These are phyloP conservation scores for Polyploca ridens DNA, from an alignment of 2,888 invertebrate genomes.

Conservation along the genomic window DNA sequence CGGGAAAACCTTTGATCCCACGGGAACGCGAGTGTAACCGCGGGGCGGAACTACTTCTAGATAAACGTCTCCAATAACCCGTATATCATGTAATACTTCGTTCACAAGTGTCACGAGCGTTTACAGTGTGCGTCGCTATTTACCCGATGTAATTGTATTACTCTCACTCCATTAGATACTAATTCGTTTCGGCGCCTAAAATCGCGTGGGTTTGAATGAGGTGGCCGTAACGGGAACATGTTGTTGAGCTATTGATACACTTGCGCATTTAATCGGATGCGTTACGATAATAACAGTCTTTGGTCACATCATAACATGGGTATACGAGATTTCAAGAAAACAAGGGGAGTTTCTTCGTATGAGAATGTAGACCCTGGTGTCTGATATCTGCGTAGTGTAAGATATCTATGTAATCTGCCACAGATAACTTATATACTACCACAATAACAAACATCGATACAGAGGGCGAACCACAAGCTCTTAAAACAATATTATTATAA, in stretches of 20 bases:
- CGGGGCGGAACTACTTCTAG: background rate
- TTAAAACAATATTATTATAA: too few species aligned
- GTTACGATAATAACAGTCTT: background rate
- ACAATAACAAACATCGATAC: too few species aligned
- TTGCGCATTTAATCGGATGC: background rate
- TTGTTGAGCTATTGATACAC: conserved; percentile 1
- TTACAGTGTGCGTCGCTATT: background rate
- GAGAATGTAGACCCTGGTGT: too few species aligned
- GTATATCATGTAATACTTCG: background rate
- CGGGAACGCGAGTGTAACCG: too few species aligned
- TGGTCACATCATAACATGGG: too few species aligned
- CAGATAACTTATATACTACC: too few species aligned
- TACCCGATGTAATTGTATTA: conserved; percentile 33
- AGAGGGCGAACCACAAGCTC: too few species aligned
- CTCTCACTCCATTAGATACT: conserved; percentile 46
- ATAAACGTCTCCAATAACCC: background rate
- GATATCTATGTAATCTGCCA: too few species aligned
- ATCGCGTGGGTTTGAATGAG: conserved; percentile 10
- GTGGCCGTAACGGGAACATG: background rate
- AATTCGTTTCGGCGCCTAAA: conserved; percentile 41
- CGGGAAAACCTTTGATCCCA: too few species aligned
- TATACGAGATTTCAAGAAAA: too few species aligned
- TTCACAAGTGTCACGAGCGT: background rate
- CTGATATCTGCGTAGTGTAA: too few species aligned
- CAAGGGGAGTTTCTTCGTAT: too few species aligned